A percentile compares a stretch with the other conserved stretches of the same genome.
These are phyloP conservation scores for Trissoscelio sp. DNA, from an alignment of 2,888 invertebrate species.

Conservation along the genomic window DNA sequence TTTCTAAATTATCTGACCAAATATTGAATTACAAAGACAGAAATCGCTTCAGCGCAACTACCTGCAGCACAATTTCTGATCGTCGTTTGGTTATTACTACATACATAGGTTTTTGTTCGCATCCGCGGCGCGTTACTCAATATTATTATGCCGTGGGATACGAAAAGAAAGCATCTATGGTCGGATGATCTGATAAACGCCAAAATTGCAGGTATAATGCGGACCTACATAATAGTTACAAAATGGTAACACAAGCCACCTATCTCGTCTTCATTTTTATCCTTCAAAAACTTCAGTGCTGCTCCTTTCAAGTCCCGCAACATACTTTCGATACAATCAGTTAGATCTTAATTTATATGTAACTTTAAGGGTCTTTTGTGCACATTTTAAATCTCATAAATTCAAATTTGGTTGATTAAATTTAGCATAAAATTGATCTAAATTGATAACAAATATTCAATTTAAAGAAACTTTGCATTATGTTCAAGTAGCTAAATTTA, in stretches of 20 bases:
- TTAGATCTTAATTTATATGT: conserved; percentile 32
- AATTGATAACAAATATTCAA: too few species aligned
- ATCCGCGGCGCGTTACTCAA: conserved; percentile 40
- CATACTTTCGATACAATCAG: conserved; percentile 32
- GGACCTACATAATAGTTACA: conserved; percentile 75
- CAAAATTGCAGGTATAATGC: conserved; percentile 82
- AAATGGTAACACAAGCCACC: conserved; percentile 80
- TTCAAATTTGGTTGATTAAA: background rate
- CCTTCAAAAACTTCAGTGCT: conserved; percentile 70
- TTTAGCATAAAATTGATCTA: background rate
- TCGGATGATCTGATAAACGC: conserved; percentile 78
- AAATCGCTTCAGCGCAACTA: too few species aligned
- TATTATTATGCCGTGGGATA: conserved; percentile 56
- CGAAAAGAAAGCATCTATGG: conserved; percentile 70
- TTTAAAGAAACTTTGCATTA: too few species aligned
- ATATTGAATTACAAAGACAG: conserved; percentile 35
- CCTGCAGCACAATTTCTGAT: too few species aligned
- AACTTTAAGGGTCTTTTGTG: conserved; percentile 20
- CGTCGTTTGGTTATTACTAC: conserved; percentile 49
- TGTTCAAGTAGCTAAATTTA: background rate
- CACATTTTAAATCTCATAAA: conserved; percentile 14
- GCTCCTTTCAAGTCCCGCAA: conserved; percentile 77
- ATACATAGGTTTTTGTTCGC: conserved; percentile 33
- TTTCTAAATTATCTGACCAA: too few species aligned
- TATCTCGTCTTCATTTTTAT: conserved; percentile 51